These are phyloP conservation scores for Cossypha niveicapilla DNA, from an alignment of 2,797 vertebrate species.

Conservation along the genomic window DNA sequence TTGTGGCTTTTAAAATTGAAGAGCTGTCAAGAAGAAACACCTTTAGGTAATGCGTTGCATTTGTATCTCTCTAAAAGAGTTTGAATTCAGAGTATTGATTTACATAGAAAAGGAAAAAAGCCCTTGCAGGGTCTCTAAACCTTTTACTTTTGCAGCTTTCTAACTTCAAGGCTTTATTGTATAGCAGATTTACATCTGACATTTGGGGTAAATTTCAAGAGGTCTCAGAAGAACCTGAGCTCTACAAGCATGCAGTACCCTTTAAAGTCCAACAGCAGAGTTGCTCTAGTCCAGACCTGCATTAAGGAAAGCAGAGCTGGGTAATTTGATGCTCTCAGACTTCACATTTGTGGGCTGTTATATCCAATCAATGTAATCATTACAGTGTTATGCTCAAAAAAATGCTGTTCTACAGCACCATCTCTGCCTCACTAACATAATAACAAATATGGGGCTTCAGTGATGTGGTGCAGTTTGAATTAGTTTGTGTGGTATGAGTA, in stretches of 20 bases:
- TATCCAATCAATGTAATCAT: not conserved
- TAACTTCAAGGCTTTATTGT: not conserved
- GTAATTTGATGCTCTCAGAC: not conserved
- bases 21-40: constrained; percentile 5
- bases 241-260: not conserved
- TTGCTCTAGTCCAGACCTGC: not conserved
- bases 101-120: not conserved
- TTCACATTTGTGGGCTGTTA: not conserved
- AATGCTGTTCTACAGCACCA: not conserved
- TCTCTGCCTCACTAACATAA: not conserved
- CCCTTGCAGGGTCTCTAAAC: not conserved
- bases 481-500: not conserved
- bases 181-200: constrained; percentile 37
- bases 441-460: not conserved
- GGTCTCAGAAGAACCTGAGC: not conserved
- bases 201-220: constrained; percentile 43
- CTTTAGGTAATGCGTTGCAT: constrained; percentile 10
- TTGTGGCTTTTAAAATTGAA: constrained; percentile 5
- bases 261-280: not conserved
- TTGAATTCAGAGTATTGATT: constrained; percentile 9
- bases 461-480: not conserved
- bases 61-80: not conserved
- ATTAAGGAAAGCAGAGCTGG: not conserved
- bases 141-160: constrained; percentile 14
- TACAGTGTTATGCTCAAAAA: not conserved